Conservation (phyloP, 2,113 vertebrate species). For the Hystrix brachyura region DNA sequence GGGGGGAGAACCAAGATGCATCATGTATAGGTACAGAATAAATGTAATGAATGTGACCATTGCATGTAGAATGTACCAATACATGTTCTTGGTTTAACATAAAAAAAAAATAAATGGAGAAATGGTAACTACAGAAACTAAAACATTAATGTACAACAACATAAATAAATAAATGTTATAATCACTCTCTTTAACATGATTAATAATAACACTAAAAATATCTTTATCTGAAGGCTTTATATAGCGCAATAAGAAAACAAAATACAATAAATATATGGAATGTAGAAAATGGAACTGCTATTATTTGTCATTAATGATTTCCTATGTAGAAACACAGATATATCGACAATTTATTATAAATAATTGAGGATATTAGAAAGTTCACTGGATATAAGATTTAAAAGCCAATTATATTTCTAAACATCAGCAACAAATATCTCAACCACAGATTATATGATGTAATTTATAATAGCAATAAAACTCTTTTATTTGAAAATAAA, state of each 20-base stretch:
- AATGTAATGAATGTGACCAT: too few relatives aligned
- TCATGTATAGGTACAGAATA: too few relatives aligned
- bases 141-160: not conserved
- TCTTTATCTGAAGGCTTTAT: not conserved
- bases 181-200: not conserved
- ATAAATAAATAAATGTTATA: not conserved
- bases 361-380: conserved; percentile 34
- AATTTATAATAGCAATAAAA: conserved; percentile 59
- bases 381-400: conserved; percentile 53
- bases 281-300: not conserved
- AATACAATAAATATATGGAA: not conserved
- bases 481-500: conserved; percentile 62
- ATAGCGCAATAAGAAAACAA: not conserved
- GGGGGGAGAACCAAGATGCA: too few relatives aligned
- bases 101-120: not conserved
- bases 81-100: too few relatives aligned
- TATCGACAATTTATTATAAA: conserved; percentile 27
- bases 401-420: conserved; percentile 52
- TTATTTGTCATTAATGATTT: conserved; percentile 42
- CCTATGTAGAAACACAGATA: conserved; percentile 13
- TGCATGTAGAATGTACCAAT: too few relatives aligned
- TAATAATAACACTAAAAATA: not conserved
- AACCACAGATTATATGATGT: not conserved
- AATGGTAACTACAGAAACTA: not conserved
- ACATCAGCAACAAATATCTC: conserved; percentile 38